phyloP scores from a whole-genome alignment of 1,140 invertebrate species.

The Tetramorium simillimum region DNA sequence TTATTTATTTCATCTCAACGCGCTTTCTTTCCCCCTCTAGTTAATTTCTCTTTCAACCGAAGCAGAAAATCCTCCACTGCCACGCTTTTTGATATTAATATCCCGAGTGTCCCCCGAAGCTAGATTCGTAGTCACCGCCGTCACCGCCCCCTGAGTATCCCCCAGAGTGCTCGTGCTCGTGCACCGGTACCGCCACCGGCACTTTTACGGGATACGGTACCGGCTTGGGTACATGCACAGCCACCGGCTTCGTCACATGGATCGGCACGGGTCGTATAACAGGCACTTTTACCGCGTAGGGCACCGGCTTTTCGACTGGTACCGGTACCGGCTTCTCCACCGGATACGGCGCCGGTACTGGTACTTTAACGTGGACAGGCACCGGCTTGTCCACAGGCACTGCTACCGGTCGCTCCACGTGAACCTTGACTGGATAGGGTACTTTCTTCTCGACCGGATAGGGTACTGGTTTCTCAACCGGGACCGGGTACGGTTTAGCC shows the following conservation, averaged over 20 bases:
- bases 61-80: slow-evolving; percentile 36
- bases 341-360: slow-evolving; percentile 83
- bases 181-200: slow-evolving; percentile 84
- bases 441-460: slow-evolving; percentile 68
- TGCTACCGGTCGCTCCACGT: slow-evolving; percentile 81
- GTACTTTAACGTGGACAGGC: slow-evolving; percentile 87
- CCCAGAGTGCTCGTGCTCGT: slow-evolving; percentile 79
- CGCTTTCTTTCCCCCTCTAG: background rate
- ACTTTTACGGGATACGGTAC: slow-evolving; percentile 85
- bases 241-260: slow-evolving; percentile 80
- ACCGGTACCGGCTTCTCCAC: slow-evolving; percentile 87
- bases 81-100: background rate
- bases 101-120: slow-evolving; percentile 68
- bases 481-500: slow-evolving; percentile 84
- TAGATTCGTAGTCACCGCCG: slow-evolving; percentile 73
- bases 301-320: slow-evolving; percentile 90
- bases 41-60: background rate
- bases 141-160: slow-evolving; percentile 47
- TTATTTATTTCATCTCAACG: background rate
- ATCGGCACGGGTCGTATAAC: slow-evolving; percentile 85
- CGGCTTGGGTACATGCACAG: slow-evolving; percentile 86
- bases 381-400: slow-evolving; percentile 86
- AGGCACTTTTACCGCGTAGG: slow-evolving; percentile 90
- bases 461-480: slow-evolving; percentile 83
- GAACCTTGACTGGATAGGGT: slow-evolving; percentile 85